Evolutionary conservation across 2,888 invertebrate species (phyloP).

Genomic region (Volucella inflata): DNA sequence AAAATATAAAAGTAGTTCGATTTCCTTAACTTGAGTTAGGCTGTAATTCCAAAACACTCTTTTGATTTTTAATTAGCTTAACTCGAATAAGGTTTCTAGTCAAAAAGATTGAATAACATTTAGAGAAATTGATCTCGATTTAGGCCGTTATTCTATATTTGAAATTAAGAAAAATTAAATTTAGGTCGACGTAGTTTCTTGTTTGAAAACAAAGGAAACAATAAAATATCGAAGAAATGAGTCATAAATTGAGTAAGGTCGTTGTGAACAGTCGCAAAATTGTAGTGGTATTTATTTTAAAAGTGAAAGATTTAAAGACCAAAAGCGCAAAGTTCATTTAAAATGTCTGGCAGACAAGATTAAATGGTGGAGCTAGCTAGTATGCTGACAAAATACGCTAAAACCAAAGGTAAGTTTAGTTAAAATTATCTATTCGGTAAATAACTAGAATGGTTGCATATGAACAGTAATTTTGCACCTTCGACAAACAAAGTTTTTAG

Average conservation of each 20-base stretch:
- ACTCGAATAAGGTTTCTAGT: neutral
- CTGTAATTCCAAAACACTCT: conserved; percentile 14
- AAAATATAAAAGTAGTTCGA: conserved; percentile 9
- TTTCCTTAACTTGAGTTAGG: conserved; percentile 25
- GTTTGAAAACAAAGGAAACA: neutral
- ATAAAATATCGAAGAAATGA: conserved; percentile 1
- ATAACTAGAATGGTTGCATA: too few relatives aligned
- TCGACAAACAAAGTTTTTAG: conserved; percentile 11
- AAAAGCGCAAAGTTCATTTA: too few relatives aligned
- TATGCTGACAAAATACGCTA: conserved; percentile 18
- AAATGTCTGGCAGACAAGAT: too few relatives aligned
- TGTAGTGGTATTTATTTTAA: conserved; percentile 12
- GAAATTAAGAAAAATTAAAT: conserved; percentile 5
- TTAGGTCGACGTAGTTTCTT: conserved; percentile 18
- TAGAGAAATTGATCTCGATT: conserved; percentile 7
- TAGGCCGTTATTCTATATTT: conserved; percentile 9
- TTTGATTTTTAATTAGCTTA: conserved; percentile 12
- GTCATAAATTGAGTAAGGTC: conserved; percentile 4
- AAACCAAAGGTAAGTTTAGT: conserved; percentile 28
- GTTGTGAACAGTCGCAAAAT: conserved; percentile 20
- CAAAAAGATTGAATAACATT: neutral
- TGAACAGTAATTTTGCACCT: conserved; percentile 1
- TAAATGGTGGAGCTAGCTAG: too few relatives aligned
- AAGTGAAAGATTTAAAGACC: too few relatives aligned
- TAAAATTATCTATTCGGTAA: conserved; percentile 2